Percentiles rank a stretch among this genome's conserved stretches.
phyloP scores from a whole-genome alignment of 2,888 invertebrate genomes.

The Campaea margaritaria region DNA sequence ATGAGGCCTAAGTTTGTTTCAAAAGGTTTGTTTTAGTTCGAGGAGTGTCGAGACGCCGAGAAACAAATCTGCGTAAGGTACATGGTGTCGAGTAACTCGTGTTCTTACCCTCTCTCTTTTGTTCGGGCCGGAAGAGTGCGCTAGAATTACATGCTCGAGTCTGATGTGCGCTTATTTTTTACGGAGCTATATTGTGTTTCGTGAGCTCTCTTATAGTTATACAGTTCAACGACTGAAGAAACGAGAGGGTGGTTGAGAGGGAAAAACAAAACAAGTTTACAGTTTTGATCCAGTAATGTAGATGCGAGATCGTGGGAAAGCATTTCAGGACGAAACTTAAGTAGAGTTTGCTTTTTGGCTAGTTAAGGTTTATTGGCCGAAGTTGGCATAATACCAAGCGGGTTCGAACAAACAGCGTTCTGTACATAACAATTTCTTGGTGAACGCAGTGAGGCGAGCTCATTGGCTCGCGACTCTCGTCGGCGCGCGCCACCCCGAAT shows the following conservation, averaged over 20 bases:
- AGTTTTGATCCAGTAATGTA: slow-evolving; percentile 57
- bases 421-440: slow-evolving; percentile 56
- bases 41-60: slow-evolving; percentile 63
- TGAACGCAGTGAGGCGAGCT: slow-evolving; percentile 52
- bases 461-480: slow-evolving; percentile 68
- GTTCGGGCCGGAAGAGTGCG: slow-evolving; percentile 85
- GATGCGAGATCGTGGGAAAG: slow-evolving; percentile 51
- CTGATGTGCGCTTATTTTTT: slow-evolving; percentile 86
- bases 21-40: slow-evolving; percentile 69
- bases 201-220: slow-evolving; percentile 77
- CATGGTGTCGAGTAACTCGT: slow-evolving; percentile 85
- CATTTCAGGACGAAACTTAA: slow-evolving; percentile 34
- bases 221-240: slow-evolving; percentile 82
- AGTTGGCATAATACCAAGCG: slow-evolving; percentile 45
- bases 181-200: slow-evolving; percentile 82
- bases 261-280: slow-evolving; percentile 76
- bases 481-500: slow-evolving; percentile 72
- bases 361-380: slow-evolving; percentile 25
- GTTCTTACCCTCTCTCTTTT: slow-evolving; percentile 85
- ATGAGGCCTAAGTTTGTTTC: slow-evolving; percentile 58
- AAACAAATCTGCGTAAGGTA: slow-evolving; percentile 85
- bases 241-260: slow-evolving; percentile 70
- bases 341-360: slow-evolving; percentile 22
- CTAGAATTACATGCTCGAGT: slow-evolving; percentile 85
- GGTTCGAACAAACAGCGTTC: slow-evolving; percentile 52